These are phyloP conservation scores for Myoxocephalus aenaeus DNA, from an alignment of 2,797 vertebrate genomes.

Conservation along the genomic window DNA sequence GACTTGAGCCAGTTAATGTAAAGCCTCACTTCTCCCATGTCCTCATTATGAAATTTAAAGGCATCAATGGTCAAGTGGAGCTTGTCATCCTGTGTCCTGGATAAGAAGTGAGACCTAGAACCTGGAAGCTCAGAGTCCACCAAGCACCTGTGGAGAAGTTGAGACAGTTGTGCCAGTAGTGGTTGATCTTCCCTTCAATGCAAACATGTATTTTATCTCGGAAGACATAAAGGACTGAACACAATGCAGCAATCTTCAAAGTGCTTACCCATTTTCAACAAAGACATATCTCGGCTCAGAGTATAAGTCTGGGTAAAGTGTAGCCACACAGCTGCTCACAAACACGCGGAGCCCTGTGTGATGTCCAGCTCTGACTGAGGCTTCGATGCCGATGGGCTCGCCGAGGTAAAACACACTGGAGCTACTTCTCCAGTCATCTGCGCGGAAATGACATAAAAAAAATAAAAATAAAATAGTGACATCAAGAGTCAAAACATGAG, in stretches of 20 bases:
- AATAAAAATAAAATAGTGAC: neutral
- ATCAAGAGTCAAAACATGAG: neutral
- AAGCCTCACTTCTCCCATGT: constrained; percentile 57
- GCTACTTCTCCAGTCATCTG: constrained; percentile 78
- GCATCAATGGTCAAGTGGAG: constrained; percentile 73
- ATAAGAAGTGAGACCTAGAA: constrained; percentile 65
- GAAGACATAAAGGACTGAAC: neutral
- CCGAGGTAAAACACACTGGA: constrained; percentile 75
- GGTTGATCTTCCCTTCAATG: too few species aligned
- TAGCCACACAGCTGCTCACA: constrained; percentile 82
- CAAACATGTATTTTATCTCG: neutral
- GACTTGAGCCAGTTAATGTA: rapidly evolving
- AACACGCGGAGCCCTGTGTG: constrained; percentile 77
- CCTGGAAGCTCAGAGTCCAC: constrained; percentile 69
- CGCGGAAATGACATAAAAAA: neutral
- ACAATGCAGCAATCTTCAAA: neutral
- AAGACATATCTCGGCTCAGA: constrained; percentile 79
- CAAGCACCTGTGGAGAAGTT: constrained; percentile 65
- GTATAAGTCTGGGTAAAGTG: constrained; percentile 60
- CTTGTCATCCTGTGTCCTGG: constrained; percentile 61
- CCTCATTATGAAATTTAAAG: constrained; percentile 71
- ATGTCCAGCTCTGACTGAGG: constrained; percentile 69
- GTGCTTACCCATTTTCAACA: constrained; percentile 76
- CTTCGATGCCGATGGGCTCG: constrained; percentile 77
- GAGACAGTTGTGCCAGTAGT: too few species aligned